A percentile compares a stretch with the other conserved stretches of the same genome.
These are phyloP conservation scores for Symphodus melops DNA, from an alignment of 2,113 vertebrate genomes.

Conservation along the genomic window DNA sequence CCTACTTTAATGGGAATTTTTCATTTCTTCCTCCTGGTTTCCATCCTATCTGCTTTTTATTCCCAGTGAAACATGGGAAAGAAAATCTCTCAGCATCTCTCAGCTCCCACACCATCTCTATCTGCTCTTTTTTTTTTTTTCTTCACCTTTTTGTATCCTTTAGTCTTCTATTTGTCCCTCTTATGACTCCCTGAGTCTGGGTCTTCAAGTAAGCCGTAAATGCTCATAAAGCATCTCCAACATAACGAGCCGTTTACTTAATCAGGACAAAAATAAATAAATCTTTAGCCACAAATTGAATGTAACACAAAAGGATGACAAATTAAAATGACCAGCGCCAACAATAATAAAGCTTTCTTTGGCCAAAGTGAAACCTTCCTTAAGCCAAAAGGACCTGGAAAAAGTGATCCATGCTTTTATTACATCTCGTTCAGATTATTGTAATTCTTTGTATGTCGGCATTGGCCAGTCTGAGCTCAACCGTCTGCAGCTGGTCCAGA, in stretches of 20 bases:
- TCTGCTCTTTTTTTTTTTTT: slow-evolving; percentile 19
- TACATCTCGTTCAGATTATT: no score
- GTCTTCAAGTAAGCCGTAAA: slow-evolving; percentile 44
- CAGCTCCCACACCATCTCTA: not conserved
- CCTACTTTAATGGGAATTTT: slow-evolving; percentile 33
- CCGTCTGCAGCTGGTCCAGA: no score
- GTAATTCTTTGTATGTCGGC: no score
- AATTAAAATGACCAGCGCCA: slow-evolving; percentile 63
- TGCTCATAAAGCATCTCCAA: slow-evolving; percentile 52
- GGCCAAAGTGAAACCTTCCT: no score
- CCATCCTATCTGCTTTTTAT: slow-evolving; percentile 11
- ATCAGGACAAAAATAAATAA: slow-evolving; percentile 61
- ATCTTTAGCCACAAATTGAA: slow-evolving; percentile 60
- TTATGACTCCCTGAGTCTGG: slow-evolving; percentile 51
- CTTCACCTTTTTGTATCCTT: slow-evolving; percentile 6
- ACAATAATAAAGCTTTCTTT: slow-evolving; percentile 48
- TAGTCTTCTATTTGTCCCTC: slow-evolving; percentile 14
- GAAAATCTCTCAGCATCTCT: no score
- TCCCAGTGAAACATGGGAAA: not conserved
- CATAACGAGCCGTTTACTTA: slow-evolving; percentile 60
- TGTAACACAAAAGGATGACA: slow-evolving; percentile 51
- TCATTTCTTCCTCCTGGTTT: slow-evolving; percentile 21
- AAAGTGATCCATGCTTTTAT: no score
- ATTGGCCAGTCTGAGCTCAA: no score
- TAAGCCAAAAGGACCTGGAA: no score